A percentile compares a stretch with the other conserved stretches of the same genome.
phyloP scores from a whole-genome alignment of 2,797 vertebrate genomes.

The Lepidocolaptes lacrymiger region DNA sequence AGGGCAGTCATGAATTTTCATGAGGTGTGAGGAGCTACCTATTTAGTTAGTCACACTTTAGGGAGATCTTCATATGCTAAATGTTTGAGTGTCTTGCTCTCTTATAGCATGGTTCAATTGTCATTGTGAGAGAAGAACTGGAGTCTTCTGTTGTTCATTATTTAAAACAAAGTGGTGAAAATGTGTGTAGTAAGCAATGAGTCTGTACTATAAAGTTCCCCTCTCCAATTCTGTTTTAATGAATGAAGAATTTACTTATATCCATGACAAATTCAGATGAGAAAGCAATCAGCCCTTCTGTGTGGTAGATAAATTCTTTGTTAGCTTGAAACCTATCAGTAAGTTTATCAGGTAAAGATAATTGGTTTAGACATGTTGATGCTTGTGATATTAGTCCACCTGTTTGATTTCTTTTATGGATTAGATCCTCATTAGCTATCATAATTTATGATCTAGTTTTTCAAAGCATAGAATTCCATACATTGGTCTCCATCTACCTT shows the following conservation, averaged over 20 bases:
- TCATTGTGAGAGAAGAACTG: background rate
- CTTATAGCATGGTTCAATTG: background rate
- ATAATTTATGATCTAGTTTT: constrained; percentile 33
- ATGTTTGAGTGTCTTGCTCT: background rate
- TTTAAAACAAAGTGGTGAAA: background rate
- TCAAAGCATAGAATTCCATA: background rate
- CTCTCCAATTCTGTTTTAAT: background rate
- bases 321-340: background rate
- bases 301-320: background rate
- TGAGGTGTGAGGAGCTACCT: background rate
- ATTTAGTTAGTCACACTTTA: background rate
- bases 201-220: background rate
- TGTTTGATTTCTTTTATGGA: background rate
- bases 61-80: background rate
- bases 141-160: background rate
- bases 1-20: constrained; percentile 3
- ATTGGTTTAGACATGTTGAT: background rate
- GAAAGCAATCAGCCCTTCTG: background rate
- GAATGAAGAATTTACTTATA: constrained; percentile 10
- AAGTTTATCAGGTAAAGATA: constrained; percentile 24
- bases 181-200: background rate
- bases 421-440: constrained; percentile 7
- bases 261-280: constrained; percentile 46
- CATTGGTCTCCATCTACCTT: background rate
- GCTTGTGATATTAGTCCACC: background rate